A percentile compares a stretch with the other conserved stretches of the same genome.
These are phyloP conservation scores for Drosophila kanekoi DNA, from an alignment of 2,888 invertebrate species.

Conservation along the genomic window DNA sequence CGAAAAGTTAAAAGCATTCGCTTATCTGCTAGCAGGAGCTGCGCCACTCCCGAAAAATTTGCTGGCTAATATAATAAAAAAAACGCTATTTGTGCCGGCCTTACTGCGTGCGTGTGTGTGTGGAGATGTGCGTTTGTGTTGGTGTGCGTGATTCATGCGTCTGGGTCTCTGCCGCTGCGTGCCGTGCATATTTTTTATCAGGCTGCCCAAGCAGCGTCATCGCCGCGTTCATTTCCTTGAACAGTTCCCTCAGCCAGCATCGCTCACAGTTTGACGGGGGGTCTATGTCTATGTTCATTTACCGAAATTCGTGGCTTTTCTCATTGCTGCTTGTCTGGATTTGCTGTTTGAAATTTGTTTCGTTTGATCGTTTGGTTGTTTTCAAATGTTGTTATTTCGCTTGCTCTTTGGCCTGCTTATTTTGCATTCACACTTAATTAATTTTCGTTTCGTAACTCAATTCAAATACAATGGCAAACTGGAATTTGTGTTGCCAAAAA, in stretches of 20 bases:
- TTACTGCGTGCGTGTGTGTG: slow-evolving; percentile 21
- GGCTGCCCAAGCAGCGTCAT: slow-evolving; percentile 62
- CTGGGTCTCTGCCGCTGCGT: slow-evolving; percentile 54
- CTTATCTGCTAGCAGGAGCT: slow-evolving; percentile 43
- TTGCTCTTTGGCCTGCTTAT: slow-evolving; percentile 47
- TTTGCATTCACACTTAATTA: slow-evolving; percentile 70
- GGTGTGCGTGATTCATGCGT: slow-evolving; percentile 75
- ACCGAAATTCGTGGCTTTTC: slow-evolving; percentile 6
- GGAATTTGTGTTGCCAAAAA: slow-evolving; percentile 35
- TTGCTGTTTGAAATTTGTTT: slow-evolving; percentile 47
- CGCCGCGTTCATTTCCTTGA: slow-evolving; percentile 59
- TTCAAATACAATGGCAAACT: slow-evolving; percentile 40
- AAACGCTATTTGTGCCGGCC: slow-evolving; percentile 54
- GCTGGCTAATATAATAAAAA: slow-evolving; percentile 18
- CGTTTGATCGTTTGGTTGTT: slow-evolving; percentile 55
- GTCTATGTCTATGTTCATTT: slow-evolving; percentile 42
- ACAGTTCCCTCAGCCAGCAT: slow-evolving; percentile 32
- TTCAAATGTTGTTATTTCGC: slow-evolving; percentile 23
- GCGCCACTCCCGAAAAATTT: slow-evolving; percentile 68
- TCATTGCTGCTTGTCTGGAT: slow-evolving; percentile 23
- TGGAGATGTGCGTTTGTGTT: slow-evolving; percentile 28
- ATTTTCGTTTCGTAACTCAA: slow-evolving; percentile 58
- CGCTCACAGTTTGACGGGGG: slow-evolving; percentile 58
- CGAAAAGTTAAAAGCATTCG: slow-evolving; percentile 23
- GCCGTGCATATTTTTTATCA: slow-evolving; percentile 70